Evolutionary conservation across 2,888 invertebrate genomes (phyloP), one percentile per base, ranked within the genome.

Genomic region (Morpho achilles): DNA sequence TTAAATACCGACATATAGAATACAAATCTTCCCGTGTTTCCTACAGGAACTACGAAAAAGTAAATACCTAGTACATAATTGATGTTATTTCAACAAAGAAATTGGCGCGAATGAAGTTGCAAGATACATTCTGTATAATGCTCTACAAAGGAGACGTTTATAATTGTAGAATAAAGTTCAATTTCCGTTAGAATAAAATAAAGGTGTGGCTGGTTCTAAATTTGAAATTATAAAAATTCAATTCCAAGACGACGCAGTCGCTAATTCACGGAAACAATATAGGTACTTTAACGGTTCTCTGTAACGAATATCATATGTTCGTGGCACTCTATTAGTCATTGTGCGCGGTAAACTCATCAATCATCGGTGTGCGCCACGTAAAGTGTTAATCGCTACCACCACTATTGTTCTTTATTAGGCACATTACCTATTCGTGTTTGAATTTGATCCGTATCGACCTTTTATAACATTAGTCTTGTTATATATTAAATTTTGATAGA

Each of bases 241-340:
- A 58, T 50, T 53, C 47, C 41, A 64, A 61, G 56, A 61, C 59
- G 50, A 39, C 49, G 56, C 50, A 58, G 49, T 50, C 50, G 54
- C 54, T 50, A 50, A 52, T 63, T 61, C 58, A 53, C 65, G 62
- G 62, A 64, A 66, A 66, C 66, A 67, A 65, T 65, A 66, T 62
- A 66, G 67, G 63, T 67, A 55, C 65, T 67, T 61, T 64, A 68
- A 73, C 70, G 63, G 69, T 72, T 73, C 71, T 71, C 74, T 75
- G 72, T 71, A 76, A 76, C 73, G 74, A 77, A 77, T 81, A 81
- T 82, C 82, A 79, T 79, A 84, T 81, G 84, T 74, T 79, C 68
- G 72, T 79, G 76, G 79, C 80, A 80, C 82, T 77, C 84, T 82
- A 87, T 87, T 84, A 83, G 77, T 89, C 87, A 87, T 79, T 74